These are phyloP conservation scores for Drosophila hydei DNA, from an alignment of 1,140 invertebrate species.

Conservation along the genomic window DNA sequence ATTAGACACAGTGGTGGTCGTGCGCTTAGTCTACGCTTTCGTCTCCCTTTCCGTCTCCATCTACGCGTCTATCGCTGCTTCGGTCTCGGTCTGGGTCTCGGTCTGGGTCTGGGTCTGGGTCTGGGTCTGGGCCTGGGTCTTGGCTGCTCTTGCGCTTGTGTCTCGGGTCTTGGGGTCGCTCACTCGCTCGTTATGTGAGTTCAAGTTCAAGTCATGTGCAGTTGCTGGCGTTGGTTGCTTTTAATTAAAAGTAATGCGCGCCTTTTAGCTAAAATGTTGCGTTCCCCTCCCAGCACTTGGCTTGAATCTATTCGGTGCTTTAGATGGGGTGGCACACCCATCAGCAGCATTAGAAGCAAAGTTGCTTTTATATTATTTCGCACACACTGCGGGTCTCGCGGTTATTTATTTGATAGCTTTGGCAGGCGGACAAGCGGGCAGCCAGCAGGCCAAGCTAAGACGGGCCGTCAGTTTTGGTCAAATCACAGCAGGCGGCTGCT, in stretches of 20 bases:
- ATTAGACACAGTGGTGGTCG: slow-evolving; percentile 42
- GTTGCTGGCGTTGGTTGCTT: slow-evolving; percentile 69
- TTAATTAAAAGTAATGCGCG: slow-evolving; percentile 80
- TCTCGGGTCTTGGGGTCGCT: slow-evolving; percentile 8
- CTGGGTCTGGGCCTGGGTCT: not conserved
- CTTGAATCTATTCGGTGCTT: slow-evolving; percentile 16
- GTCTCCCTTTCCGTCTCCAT: slow-evolving; percentile 7
- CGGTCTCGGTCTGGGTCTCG: too few species aligned
- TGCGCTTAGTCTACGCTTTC: slow-evolving; percentile 8
- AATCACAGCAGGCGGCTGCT: slow-evolving; percentile 73
- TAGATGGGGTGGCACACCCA: slow-evolving; percentile 57
- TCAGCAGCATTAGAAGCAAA: slow-evolving; percentile 58
- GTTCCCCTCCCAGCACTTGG: slow-evolving; percentile 19
- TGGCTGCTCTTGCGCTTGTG: not conserved
- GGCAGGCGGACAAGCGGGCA: slow-evolving; percentile 51
- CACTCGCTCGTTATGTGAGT: slow-evolving; percentile 48
- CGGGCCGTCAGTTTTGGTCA: slow-evolving; percentile 76
- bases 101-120: not conserved
- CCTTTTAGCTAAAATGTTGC: slow-evolving; percentile 73
- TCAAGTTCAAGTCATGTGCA: slow-evolving; percentile 79
- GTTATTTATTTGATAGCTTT: slow-evolving; percentile 81
- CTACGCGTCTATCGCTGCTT: too few species aligned
- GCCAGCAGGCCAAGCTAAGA: slow-evolving; percentile 8
- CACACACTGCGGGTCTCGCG: slow-evolving; percentile 64
- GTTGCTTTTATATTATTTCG: slow-evolving; percentile 57